Evolutionary conservation across 2,888 invertebrate genomes (phyloP).

Genomic region (Orchestes rusci): DNA sequence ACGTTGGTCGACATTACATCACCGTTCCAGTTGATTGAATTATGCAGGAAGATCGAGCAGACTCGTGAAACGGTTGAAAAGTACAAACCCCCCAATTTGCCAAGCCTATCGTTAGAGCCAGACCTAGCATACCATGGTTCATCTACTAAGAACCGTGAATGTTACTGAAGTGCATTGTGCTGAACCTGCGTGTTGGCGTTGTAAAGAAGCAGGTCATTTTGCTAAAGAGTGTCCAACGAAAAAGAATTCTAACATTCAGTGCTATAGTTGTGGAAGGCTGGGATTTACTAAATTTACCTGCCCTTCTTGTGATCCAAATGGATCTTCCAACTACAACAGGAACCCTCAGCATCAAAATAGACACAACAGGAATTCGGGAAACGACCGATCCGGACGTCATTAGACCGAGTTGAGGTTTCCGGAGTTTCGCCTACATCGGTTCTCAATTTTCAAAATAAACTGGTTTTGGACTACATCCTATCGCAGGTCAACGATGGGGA

Average conservation of each 20-base stretch:
- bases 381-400: no score
- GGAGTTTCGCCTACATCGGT: no score
- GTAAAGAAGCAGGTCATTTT: no score
- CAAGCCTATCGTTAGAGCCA: neutral
- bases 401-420: no score
- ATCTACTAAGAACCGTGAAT: no score
- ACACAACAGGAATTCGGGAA: no score
- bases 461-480: conserved; percentile 7
- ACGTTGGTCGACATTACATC: conserved; percentile 2
- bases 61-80: neutral
- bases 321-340: neutral
- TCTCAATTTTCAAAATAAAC: conserved; percentile 1
- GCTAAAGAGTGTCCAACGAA: no score
- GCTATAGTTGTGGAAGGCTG: conserved; percentile 5
- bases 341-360: neutral
- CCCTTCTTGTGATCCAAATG: conserved; percentile 3
- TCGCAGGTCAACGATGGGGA: no score
- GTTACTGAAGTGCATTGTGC: no score
- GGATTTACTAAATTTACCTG: conserved; percentile 6
- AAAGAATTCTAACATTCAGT: no score
- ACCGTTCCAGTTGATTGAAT: neutral
- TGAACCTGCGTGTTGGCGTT: no score
- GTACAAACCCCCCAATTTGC: conserved; percentile 1
- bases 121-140: no score
- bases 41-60: conserved; percentile 4